Evolutionary conservation across 2,113 vertebrate genomes (phyloP), one percentile per base, ranked within the genome.

Genomic region (Tamias sibiricus): DNA sequence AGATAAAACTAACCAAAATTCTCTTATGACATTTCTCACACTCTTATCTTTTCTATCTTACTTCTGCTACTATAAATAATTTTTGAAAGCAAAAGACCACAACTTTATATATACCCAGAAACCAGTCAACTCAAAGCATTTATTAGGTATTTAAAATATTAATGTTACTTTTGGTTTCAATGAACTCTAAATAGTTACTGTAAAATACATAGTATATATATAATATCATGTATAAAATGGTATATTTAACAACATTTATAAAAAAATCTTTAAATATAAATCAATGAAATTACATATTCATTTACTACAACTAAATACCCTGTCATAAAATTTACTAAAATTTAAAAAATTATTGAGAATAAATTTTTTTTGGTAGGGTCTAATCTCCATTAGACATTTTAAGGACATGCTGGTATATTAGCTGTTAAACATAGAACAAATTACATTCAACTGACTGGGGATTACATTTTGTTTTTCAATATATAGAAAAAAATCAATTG

Each of bases 61-160:
- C 72, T 59, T 90, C 62, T 91, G 37, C 37, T 90, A 85, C 4
- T 57, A 94, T 40, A 96, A 90, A 44, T 83, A 91, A 83, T 80
- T 85, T 19, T 66, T 71, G 97, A 30, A 96, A 83, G 8, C 84
- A 81, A 94, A 82, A 91, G n/a, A 81, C 3, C 14, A 0, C 35
- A 86, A 20, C 16, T 94, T 94, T 89, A 86, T 9, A 28, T 59
- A 95, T 0, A 22, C 42, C 13, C 24, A 76, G 20, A 95, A 87
- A 28, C 12, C 32, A 4, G 57, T 66, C 26, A 95, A 26, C 75
- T 94, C 72, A 93, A 42, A 69, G 30, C 8, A 80, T 79, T 93
- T 95, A 94, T 40, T 35, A 91, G 28, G 28, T 69, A 92, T 82
- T 91, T 88, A 91, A 96, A n/a, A n/a, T n/a, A n/a, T n/a, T n/a